phyloP scores from a whole-genome alignment of 2,888 invertebrate genomes.

The Diaperis boleti region DNA sequence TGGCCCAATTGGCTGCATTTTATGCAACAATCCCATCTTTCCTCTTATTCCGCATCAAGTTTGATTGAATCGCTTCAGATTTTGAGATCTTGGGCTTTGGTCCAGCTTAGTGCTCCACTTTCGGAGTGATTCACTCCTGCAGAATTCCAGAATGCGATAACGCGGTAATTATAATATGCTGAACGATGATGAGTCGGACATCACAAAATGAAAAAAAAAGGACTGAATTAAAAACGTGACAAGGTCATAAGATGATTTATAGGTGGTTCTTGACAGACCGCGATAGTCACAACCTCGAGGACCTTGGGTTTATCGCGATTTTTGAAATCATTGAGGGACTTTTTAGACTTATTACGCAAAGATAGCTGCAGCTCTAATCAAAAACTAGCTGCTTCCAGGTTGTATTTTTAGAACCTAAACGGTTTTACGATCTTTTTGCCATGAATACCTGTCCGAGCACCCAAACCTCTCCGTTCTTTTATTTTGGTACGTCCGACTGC shows the following conservation, averaged over 20 bases:
- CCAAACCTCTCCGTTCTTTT: too few relatives aligned
- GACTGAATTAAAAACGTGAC: background rate
- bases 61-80: constrained; percentile 18
- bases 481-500: too few relatives aligned
- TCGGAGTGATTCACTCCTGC: background rate
- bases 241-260: background rate
- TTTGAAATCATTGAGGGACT: too few relatives aligned
- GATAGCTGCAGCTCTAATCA: too few relatives aligned
- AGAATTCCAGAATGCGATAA: too few relatives aligned
- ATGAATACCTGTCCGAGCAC: too few relatives aligned
- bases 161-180: background rate
- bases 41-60: constrained; percentile 3
- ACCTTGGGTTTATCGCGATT: constrained; percentile 15
- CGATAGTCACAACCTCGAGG: constrained; percentile 6
- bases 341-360: too few relatives aligned
- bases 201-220: too few relatives aligned
- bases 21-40: constrained; percentile 17
- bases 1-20: constrained; percentile 9
- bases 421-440: too few relatives aligned
- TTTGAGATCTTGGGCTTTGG: constrained; percentile 1
- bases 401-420: too few relatives aligned
- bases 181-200: background rate
- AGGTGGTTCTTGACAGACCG: background rate
- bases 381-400: too few relatives aligned
- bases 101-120: constrained; percentile 7